A percentile compares a stretch with the other conserved stretches of the same genome.
Conservation (phyloP, 2,797 vertebrate species). For the Botia kubotai region DNA sequence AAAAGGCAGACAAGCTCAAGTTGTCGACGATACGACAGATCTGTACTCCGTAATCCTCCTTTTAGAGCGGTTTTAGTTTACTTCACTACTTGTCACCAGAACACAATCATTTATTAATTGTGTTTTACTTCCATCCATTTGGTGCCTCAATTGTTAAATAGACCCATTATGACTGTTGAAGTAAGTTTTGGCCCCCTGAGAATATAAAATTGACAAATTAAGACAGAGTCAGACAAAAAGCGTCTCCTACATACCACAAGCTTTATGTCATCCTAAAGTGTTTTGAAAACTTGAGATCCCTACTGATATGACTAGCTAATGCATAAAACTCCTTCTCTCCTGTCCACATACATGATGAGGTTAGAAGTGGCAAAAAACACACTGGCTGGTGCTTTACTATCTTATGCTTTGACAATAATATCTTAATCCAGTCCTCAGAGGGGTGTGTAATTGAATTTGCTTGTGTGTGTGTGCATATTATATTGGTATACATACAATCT, state of each 20-base stretch:
- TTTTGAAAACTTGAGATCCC: slow-evolving; percentile 55
- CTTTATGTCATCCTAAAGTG: slow-evolving; percentile 45
- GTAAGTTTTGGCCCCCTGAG: slow-evolving; percentile 28
- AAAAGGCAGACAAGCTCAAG: slow-evolving; percentile 32
- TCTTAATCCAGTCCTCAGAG: slow-evolving; percentile 20
- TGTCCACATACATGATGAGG: slow-evolving; percentile 29
- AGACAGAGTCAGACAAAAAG: slow-evolving; percentile 46
- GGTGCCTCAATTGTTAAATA: slow-evolving; percentile 27
- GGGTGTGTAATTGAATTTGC: slow-evolving; percentile 18
- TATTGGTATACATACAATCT: too few species aligned
- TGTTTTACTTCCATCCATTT: slow-evolving; percentile 31
- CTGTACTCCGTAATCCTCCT: slow-evolving; percentile 18
- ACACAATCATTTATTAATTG: slow-evolving; percentile 18
- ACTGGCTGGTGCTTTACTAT: slow-evolving; percentile 23
- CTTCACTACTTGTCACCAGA: slow-evolving; percentile 13
- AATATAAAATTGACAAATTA: slow-evolving; percentile 52
- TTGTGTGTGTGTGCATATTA: neutral
- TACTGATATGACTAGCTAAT: slow-evolving; percentile 57
- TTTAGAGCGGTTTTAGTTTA: slow-evolving; percentile 32
- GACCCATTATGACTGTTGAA: slow-evolving; percentile 4
- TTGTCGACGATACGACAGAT: slow-evolving; percentile 24
- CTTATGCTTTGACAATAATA: slow-evolving; percentile 29
- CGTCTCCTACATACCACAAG: slow-evolving; percentile 46
- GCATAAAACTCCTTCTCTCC: slow-evolving; percentile 39
- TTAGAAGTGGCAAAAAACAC: slow-evolving; percentile 26